These are phyloP conservation scores for Apostichopus parvimensis DNA, from an alignment of 35 echinoderm and acorn worm genomes.

Conservation along the genomic window DNA sequence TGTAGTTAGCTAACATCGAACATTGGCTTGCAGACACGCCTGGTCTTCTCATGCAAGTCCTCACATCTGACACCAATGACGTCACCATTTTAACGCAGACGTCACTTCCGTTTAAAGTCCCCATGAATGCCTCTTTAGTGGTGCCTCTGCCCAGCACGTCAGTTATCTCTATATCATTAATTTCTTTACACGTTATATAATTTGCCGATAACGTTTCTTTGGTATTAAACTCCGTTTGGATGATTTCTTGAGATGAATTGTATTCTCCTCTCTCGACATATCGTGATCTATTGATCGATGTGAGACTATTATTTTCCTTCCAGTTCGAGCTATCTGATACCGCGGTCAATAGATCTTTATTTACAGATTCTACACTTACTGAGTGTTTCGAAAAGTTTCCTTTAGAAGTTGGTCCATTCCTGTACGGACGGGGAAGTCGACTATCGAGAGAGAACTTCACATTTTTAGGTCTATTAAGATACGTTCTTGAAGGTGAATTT, in stretches of 20 bases:
- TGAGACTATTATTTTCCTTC: no score
- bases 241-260: background rate
- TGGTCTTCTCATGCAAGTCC: conserved; percentile 57
- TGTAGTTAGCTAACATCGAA: conserved; percentile 85
- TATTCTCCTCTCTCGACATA: background rate
- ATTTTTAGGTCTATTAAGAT: background rate
- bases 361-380: no score
- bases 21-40: conserved; percentile 53
- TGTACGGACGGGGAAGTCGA: background rate
- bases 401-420: no score
- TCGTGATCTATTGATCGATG: no score
- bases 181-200: conserved; percentile 37
- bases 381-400: no score
- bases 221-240: background rate
- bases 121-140: conserved; percentile 79
- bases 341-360: no score
- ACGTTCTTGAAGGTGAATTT: background rate
- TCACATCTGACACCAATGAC: conserved; percentile 71
- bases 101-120: conserved; percentile 41
- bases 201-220: background rate
- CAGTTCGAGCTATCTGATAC: no score
- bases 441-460: background rate
- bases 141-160: conserved; percentile 71
- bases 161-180: conserved; percentile 21
- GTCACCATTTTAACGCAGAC: conserved; percentile 94